Base-by-base conservation (phyloP, 1,140 invertebrate species). In the Halictus rubicundus region DNA sequence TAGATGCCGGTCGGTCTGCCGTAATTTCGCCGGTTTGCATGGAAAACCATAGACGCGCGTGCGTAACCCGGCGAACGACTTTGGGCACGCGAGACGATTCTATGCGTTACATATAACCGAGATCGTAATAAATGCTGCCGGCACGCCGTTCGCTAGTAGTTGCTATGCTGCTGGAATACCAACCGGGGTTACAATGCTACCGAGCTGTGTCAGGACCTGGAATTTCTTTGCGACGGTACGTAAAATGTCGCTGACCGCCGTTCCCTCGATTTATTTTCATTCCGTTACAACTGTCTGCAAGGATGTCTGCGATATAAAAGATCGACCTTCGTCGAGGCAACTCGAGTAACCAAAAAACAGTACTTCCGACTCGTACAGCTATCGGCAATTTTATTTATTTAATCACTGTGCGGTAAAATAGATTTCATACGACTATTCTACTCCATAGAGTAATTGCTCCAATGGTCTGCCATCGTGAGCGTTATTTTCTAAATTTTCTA, bases 141-240 rank as follows among this genome's bases (percentile, higher is more conserved):
- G 69, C 12, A 60, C 42, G 68, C 52, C 19, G 60, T 7, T 21
- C 32, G n/a, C 37, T 42, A n/a, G 46, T 79, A 70, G 46, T 86
- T 80, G 72, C 78, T 75, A 76, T 80, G 76, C 83, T 69, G 85
- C 49, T 14, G 46, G 60, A 79, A 82, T 80, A 85, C 57, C 52
- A 27, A 65, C 46, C 39, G 64, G 68, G 46, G 72, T 85, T 77
- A 83, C 75, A 72, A 61, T 85, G 61, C 78, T 81, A 84, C 54
- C 42, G 46, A 49, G 25, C 54, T 52, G 73, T 52, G 52, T 74
- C 60, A 65, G 60, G 68, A n/a, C 37, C 21, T 61, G 73, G 64
- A 85, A 86, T 86, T 85, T 86, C 70, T 78, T 73, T 27, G 70
- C 68, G 46, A 79, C 75, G 52, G 65, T 66, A 66, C n/a, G 70